Evolutionary conservation across 1,140 invertebrate species (phyloP), one percentile per base, ranked within the genome.

Genomic region (Pseudoatta argentina): DNA sequence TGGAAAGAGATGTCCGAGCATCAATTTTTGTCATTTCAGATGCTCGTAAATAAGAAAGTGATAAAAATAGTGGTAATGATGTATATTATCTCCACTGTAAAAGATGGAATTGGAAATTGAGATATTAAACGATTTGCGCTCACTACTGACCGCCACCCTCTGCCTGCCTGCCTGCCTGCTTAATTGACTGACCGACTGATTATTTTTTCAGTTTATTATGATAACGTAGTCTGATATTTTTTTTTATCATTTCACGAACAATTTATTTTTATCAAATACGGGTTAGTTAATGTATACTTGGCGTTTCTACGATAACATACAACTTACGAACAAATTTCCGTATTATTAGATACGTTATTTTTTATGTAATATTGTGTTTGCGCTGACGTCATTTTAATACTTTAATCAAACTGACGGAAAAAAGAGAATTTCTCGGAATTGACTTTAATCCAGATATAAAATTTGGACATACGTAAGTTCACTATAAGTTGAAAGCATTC

Each of bases 101-200:
- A 93, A 93, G 88, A 90, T 92, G 90, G 82, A 94, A 92, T 93
- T 93, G 91, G 89, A 92, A 91, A 89, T 77, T 86, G 71, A 83
- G 55, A 83, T 90, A 89, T 94, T 93, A 94, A 94, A 94, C 91
- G 92, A 92, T 92, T 94, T 94, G 90, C 92, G 92, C 89, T 93
- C 90, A 93, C 90, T 91, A 93, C 92, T 94, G 91, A 89, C 88
- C 91, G 91, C 92, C 93, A 93, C 91, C 93, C 91, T 69, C 66
- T 93, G 92, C 92, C 93, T 93, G 92, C 87, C 91, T 93, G 91
- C 69, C 88, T 91, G 91, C 88, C 92, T 92, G 87, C 83, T 89
- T 92, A 87, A 73, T 86, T 88, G 83, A 16, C 86, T 89, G 82
- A 16, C 86, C 88, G 82, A 78, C 73, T 88, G 63, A 86, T 55